Conservation (phyloP, 2,797 vertebrate species). For the Sitta carolinensis region DNA sequence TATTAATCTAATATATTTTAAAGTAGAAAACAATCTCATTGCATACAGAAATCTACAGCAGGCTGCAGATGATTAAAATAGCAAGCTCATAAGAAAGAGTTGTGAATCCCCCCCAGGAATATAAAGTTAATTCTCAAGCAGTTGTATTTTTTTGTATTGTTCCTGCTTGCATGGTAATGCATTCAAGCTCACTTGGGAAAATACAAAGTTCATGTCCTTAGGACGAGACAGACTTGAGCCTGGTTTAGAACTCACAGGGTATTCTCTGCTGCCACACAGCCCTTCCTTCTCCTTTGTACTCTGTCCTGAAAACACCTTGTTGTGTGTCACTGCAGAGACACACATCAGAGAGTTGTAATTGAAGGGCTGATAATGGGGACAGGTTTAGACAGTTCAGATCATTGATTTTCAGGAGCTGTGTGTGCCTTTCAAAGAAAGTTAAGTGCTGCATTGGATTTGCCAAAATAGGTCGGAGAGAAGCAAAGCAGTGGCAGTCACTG, state of each 20-base stretch:
- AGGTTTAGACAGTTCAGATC: not conserved
- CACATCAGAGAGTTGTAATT: not conserved
- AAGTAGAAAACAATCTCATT: not conserved
- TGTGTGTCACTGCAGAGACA: not conserved
- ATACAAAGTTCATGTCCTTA: not conserved
- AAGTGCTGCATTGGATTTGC: not conserved
- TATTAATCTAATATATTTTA: not conserved
- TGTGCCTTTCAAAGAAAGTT: not conserved
- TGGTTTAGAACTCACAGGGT: not conserved
- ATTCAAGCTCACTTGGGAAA: not conserved
- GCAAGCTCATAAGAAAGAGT: not conserved
- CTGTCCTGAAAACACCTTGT: not conserved
- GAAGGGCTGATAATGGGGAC: not conserved
- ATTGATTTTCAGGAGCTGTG: not conserved
- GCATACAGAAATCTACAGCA: not conserved
- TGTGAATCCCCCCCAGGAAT: not conserved
- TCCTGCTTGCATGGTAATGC: not conserved
- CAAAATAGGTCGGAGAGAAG: not conserved
- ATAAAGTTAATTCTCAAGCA: not conserved
- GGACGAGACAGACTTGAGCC: not conserved
- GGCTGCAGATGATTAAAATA: not conserved
- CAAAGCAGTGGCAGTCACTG: not conserved
- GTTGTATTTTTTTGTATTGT: not conserved
- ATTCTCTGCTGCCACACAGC: not conserved
- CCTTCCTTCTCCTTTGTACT: not conserved